Evolutionary conservation across 2,888 invertebrate species (phyloP).

Genomic region (Noctua janthe): DNA sequence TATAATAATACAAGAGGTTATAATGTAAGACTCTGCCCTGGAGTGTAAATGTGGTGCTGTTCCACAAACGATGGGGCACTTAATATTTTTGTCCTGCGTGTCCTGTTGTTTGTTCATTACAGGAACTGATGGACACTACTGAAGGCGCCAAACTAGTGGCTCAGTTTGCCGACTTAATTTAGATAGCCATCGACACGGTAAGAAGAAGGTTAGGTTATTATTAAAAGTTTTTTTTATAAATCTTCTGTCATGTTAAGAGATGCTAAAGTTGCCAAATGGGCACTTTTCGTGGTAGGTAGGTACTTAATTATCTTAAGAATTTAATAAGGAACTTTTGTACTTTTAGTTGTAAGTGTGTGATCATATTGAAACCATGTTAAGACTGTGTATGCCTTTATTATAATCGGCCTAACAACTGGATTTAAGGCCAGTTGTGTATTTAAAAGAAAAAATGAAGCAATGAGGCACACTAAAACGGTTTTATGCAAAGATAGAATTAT

Average conservation of each 20-base stretch:
- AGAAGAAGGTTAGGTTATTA: neutral
- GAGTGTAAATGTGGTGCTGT: neutral
- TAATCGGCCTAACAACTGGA: neutral
- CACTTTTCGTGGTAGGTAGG: neutral
- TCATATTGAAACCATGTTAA: neutral
- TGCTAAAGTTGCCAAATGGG: neutral
- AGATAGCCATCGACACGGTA: neutral
- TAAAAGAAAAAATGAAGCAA: neutral
- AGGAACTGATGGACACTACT: neutral
- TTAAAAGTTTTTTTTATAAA: neutral
- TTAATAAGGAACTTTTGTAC: neutral
- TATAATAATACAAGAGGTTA: neutral
- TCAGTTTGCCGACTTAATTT: neutral
- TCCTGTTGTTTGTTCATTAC: neutral
- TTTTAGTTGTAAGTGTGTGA: neutral
- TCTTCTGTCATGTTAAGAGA: neutral
- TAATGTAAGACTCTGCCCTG: neutral
- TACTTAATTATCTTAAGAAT: neutral
- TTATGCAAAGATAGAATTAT: too few species aligned
- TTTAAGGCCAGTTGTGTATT: neutral
- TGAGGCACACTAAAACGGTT: neutral
- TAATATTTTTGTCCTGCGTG: neutral
- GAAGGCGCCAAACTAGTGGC: neutral
- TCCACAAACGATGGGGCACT: neutral
- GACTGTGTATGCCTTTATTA: neutral